Conservation (phyloP, 2,888 invertebrate species). For the Drosophila greeni region DNA sequence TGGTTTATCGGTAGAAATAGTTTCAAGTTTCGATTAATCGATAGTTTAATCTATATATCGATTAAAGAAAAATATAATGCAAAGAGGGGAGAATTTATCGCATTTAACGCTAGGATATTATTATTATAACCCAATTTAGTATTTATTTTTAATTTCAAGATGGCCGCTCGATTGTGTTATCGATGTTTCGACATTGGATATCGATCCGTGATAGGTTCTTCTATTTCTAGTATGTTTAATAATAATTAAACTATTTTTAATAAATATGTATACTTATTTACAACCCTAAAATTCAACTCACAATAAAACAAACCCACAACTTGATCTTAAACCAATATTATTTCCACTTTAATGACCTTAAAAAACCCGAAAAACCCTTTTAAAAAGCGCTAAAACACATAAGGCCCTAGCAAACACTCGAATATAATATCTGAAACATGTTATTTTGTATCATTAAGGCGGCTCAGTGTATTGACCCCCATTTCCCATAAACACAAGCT, state of each 20-base stretch:
- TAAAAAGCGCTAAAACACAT: neutral
- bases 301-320: neutral
- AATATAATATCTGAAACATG: neutral
- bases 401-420: neutral
- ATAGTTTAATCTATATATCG: too few species aligned
- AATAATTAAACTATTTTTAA: neutral
- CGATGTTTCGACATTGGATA: too few species aligned
- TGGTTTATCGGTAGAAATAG: too few species aligned
- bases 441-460: conserved; percentile 12
- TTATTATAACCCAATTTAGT: too few species aligned
- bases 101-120: too few species aligned
- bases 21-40: too few species aligned
- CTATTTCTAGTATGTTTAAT: neutral
- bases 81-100: too few species aligned
- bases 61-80: too few species aligned
- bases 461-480: conserved; percentile 29
- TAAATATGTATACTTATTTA: neutral
- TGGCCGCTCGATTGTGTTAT: too few species aligned
- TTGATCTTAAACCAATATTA: neutral
- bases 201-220: neutral
- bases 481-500: conserved; percentile 10
- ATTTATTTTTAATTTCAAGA: too few species aligned
- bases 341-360: neutral
- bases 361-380: neutral
- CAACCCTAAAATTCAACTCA: neutral